A percentile compares a stretch with the other conserved stretches of the same genome.
Evolutionary conservation across 2,113 vertebrate genomes (phyloP).

Genomic region (Lepus timidus): DNA sequence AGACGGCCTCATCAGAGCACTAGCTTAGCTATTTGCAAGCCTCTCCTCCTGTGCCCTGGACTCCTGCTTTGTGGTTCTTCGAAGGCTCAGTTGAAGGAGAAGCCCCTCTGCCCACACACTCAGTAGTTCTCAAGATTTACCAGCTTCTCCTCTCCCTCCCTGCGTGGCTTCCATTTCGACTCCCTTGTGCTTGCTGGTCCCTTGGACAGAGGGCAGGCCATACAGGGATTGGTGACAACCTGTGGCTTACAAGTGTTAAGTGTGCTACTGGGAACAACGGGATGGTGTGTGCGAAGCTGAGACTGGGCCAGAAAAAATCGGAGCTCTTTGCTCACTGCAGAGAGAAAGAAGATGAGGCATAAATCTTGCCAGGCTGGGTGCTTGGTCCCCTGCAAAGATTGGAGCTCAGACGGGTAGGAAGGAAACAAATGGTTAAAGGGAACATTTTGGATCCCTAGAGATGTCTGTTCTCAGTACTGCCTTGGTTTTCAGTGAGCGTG

Average conservation of each 20-base stretch:
- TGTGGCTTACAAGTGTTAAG: neutral
- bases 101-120: neutral
- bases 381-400: constrained; percentile 34
- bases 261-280: neutral
- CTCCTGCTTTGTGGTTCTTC: constrained; percentile 30
- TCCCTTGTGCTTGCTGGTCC: neutral
- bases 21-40: constrained; percentile 12
- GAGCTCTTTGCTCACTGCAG: neutral
- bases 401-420: neutral
- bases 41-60: neutral
- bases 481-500: constrained; percentile 26
- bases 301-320: constrained; percentile 25
- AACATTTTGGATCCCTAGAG: constrained; percentile 34
- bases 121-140: neutral
- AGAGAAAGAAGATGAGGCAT: neutral
- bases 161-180: neutral
- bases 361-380: neutral
- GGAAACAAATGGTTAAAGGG: constrained; percentile 32
- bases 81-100: neutral
- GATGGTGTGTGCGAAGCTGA: neutral
- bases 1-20: neutral
- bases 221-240: neutral
- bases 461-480: neutral
- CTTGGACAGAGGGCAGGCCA: neutral
- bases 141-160: constrained; percentile 2